Evolutionary conservation across 2,113 vertebrate species (phyloP), one percentile per base, ranked within the genome.

Genomic region (Rhea americana): DNA sequence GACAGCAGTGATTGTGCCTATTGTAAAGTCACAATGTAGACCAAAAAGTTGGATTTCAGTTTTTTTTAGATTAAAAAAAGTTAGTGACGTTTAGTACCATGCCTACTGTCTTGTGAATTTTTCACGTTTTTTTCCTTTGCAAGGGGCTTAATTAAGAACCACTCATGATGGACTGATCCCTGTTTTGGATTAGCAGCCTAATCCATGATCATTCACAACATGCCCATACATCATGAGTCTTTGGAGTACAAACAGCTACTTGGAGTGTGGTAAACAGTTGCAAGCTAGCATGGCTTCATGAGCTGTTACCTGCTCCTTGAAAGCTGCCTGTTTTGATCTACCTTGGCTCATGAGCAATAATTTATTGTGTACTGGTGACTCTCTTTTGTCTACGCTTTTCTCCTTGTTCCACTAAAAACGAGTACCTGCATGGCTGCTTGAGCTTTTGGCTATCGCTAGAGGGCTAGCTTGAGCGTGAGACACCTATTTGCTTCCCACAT

Each of bases 381-480:
- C 19, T 68, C 30, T 68, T 18, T 87, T 70, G 13, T 62, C 24
- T 73, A 2, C 7, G 1, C 78, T 56, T 81, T 17, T 8, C 26
- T 75, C 5, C 16, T 55, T 65, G 22, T 51, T 75, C 17, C 32
- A 2, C 37, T 47, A 51, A 10, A 67, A 81, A 12, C 0, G 0
- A 61, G 13, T 43, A 6, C 8, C 59, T 41, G 13, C 7, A 24
- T 63, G 76, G 11, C 9, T 81, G 85, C 87, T 91, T 91, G 53
- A 74, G 35, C 51, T 81, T 74, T 73, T 86, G 73, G 45, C n/a
- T 32, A 37, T 88, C 90, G 58, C 89, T 91, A 94, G 91, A 89
- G 85, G 93, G 91, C 94, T 93, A 91, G 92, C 93, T 95, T 93
- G 30, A 43, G 66, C 91, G 56, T 0, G 3, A 90, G 80, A 84